Base-by-base conservation (phyloP, 1,140 invertebrate genomes). In the Procambarus virginalis region DNA sequence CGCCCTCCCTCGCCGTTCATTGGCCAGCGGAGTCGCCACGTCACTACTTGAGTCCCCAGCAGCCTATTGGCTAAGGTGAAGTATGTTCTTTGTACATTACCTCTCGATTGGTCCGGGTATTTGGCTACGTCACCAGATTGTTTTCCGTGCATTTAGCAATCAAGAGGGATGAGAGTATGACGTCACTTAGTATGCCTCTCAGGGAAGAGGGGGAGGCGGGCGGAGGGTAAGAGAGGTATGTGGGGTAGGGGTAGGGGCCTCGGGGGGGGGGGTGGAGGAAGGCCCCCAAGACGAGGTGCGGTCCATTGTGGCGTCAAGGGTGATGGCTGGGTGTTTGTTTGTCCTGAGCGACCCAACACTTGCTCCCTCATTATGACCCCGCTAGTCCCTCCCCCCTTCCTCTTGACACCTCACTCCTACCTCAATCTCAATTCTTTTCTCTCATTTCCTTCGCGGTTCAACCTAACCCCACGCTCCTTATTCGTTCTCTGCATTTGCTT, bases 131-230 rank as follows among this genome's bases (percentile, higher is more conserved):
- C 86, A 88, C 78, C 60, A 51, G 86, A 88, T 88, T 81, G 86
- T 88, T 88, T 88, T 88, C 86, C 86, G 86, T 88, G 79, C 79
- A 78, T 88, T 88, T 88, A 81, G 78, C 64, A 64, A 88, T 76
- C 78, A 81, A 88, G 86, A 88, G 79, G 64, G 79, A 82, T 49
- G 86, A 86, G 76, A 48, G 49, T 10, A 78, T 88, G 86, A 88
- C 86, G 86, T 88, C 78, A 88, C 68, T 88, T 75, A 86, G 77
- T 70, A 79, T 34, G 17, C 77, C 20, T 17, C 48, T 55, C 22
- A 48, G 51, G 45, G 34, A 45, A 64, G 22, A 20, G 64, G 79
- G n/a, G 3, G 34, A 51, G 20, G 70, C 51, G 51, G 81, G 5
- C 34, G 81, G 60, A 45, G 68, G n/a, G 46, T 45, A n/a, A 4